Base-by-base conservation (phyloP, 1,140 invertebrate species). In the Wasmannia auropunctata region DNA sequence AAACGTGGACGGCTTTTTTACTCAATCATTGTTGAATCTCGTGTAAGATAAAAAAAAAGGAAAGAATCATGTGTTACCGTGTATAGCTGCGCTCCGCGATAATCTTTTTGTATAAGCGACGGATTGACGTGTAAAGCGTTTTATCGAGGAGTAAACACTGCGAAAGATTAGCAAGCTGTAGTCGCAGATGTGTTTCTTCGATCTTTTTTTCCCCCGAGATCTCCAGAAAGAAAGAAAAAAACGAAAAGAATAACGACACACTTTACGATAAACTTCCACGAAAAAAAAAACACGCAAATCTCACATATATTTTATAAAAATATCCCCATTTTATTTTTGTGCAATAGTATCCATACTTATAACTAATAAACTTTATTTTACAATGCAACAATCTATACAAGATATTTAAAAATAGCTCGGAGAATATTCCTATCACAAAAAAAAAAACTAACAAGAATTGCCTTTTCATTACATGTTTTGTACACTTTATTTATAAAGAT, bases 11-110 rank as follows among this genome's bases (percentile, higher is more conserved):
- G 91, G 93, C 93, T 95, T 94, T 95, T 94, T 93, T 94, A 95
- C 93, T 94, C 91, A 88, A 93, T 93, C 88, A 91, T 94, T 95
- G 94, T 95, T 95, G 93, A 95, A 95, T 95, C 93, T 94, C 93
- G 91, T 95, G 94, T 95, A 94, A 92, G 89, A 94, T 94, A 94
- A 93, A 91, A 85, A 84, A 84, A 90, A 56, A 65, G n/a, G n/a
- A 40, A 62, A 63, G 75, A 91, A 89, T 83, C 88, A 89, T 92
- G 87, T 88, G 91, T 94, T 93, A 94, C 90, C 92, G 87, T 94
- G 93, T 94, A 94, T 92, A 94, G 92, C 91, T 92, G 89, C 91
- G 93, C 88, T 88, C 77, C 72, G 89, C 88, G 89, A 93, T 86
- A 87, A 93, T 91, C 86, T 92, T 94, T 94, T 94, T 93, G 92